Base-by-base conservation (phyloP, 2,113 vertebrate genomes). In the Phyllostomus hastatus region DNA sequence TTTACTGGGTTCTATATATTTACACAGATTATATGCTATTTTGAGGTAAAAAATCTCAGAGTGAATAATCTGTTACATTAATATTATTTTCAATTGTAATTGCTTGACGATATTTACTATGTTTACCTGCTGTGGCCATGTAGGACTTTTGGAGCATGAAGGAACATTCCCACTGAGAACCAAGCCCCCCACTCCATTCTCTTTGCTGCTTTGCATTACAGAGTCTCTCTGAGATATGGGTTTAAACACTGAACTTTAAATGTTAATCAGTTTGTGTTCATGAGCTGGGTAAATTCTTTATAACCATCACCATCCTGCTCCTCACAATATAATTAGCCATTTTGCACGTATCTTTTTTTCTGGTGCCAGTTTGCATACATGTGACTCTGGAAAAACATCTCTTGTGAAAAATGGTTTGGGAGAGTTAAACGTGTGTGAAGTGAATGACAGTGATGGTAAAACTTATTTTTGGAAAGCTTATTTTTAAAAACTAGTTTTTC, bases 181-280 rank as follows among this genome's bases (percentile, higher is more conserved):
- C 66, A 46, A 85, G 24, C 43, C 24, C 43, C 43, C 19, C 4
- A 7, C 20, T 48, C 24, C 50, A 1, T 24, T 82, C 48, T 10
- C 24, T 91, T 93, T 50, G 24, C 1, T 67, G 17, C 41, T n/a
- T 78, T 59, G 84, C 19, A 41, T 72, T 52, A 67, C 31, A 93
- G 6, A 1, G 33, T 4, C 35, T 90, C 48, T 80, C 31, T 52
- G 14, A 93, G 35, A 78, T 85, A 17, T 7, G 64, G 24, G 79
- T 82, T 91, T 90, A 73, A 94, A 64, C 28, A 75, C 3, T 92
- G 89, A 76, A 72, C n/a, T 73, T 85, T 64, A 72, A 85, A 73
- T 50, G 46, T 91, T 95, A 83, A 75, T 79, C 43, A 14, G 2
- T 88, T n/a, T 93, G 24, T 67, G 28, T 94, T 94, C 19, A 52